Percentiles rank a stretch among this genome's conserved stretches.
Conservation (phyloP, 2,797 vertebrate genomes). For the Leptatherina wallacei region DNA sequence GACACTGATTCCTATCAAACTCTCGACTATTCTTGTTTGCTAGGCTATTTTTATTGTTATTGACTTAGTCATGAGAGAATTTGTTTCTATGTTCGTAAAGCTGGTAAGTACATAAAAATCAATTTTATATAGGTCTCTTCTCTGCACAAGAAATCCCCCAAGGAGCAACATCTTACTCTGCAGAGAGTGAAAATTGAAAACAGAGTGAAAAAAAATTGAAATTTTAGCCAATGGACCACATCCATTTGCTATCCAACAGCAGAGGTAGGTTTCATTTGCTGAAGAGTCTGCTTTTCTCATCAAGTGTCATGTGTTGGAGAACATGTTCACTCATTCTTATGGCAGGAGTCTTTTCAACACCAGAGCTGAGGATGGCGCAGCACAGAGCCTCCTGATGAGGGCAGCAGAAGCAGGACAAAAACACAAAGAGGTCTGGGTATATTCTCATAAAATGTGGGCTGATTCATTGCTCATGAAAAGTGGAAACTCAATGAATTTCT, state of each 20-base stretch:
- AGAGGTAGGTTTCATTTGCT: conserved; percentile 50
- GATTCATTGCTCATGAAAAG: conserved; percentile 52
- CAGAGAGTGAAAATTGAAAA: conserved; percentile 65
- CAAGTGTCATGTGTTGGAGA: conserved; percentile 52
- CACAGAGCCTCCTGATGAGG: conserved; percentile 65
- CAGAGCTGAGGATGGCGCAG: conserved; percentile 47
- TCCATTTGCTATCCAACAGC: conserved; percentile 45
- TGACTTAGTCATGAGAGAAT: not conserved
- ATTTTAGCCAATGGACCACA: conserved; percentile 55
- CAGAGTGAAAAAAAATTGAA: conserved; percentile 61
- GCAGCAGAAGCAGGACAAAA: conserved; percentile 62
- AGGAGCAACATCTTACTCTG: conserved; percentile 36
- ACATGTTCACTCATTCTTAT: conserved; percentile 70
- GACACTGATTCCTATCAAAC: not conserved
- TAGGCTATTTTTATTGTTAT: not conserved
- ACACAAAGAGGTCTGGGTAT: conserved; percentile 26
- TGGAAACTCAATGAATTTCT: conserved; percentile 57
- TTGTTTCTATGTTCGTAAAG: not conserved
- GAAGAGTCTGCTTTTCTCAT: conserved; percentile 73
- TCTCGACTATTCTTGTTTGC: not conserved
- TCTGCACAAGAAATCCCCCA: conserved; percentile 31
- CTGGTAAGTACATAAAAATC: not conserved
- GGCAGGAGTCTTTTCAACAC: conserved; percentile 69
- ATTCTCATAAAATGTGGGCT: conserved; percentile 44
- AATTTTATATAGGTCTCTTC: conserved; percentile 1